These are phyloP conservation scores for Tragelaphus scriptus DNA, from an alignment of 2,113 vertebrate species.

Conservation along the genomic window DNA sequence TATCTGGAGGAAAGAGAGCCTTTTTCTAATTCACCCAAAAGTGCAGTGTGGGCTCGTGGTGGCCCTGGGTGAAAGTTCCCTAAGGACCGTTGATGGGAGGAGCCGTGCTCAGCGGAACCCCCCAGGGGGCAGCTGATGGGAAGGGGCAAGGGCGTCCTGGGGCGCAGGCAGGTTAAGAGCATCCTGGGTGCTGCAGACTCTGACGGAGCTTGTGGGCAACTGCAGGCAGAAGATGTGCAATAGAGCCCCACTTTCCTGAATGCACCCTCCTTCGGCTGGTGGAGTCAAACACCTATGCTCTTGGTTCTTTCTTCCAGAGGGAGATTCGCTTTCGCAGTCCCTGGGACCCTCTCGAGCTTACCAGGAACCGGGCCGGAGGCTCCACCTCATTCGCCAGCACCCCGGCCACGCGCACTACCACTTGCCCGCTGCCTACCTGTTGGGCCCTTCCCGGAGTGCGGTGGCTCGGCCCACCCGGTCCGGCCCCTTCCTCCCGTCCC, in stretches of 20 bases:
- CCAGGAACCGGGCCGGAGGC: constrained; percentile 84
- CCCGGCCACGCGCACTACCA: constrained; percentile 86
- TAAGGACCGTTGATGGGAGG: neutral
- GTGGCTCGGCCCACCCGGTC: constrained; percentile 79
- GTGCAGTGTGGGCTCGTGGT: neutral
- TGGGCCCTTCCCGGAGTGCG: constrained; percentile 82
- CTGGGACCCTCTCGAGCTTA: constrained; percentile 60
- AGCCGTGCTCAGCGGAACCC: accelerated
- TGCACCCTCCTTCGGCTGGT: neutral
- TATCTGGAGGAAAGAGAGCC: neutral
- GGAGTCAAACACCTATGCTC: neutral
- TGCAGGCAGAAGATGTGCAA: neutral
- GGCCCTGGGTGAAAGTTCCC: neutral
- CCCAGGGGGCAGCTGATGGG: neutral
- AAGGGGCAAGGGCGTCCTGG: neutral
- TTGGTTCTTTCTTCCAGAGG: constrained; percentile 71
- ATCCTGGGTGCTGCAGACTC: neutral
- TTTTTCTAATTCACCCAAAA: neutral
- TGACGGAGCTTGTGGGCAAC: neutral
- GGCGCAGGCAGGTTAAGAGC: neutral
- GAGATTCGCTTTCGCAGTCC: constrained; percentile 66
- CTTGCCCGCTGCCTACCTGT: constrained; percentile 74
- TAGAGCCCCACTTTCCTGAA: neutral
- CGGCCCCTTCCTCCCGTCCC: constrained; percentile 83
- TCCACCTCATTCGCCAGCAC: constrained; percentile 88